A percentile compares a stretch with the other conserved stretches of the same genome.
Evolutionary conservation across 2,113 vertebrate genomes (phyloP).

Genomic region (Elachura formosa): DNA sequence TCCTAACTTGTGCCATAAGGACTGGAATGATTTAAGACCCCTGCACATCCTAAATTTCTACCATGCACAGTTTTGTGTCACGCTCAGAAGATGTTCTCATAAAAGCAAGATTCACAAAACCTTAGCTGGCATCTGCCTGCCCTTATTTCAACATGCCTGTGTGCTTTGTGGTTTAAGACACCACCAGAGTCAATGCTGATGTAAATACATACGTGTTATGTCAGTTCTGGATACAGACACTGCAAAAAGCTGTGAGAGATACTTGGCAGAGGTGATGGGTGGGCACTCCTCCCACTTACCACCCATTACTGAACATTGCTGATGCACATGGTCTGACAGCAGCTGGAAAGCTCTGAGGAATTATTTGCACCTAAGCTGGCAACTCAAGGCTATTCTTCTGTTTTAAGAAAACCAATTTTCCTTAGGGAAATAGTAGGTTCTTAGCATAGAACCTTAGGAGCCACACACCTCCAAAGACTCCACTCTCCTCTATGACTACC

Average conservation of each 20-base stretch:
- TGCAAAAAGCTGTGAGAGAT: neutral
- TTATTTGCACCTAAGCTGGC: neutral
- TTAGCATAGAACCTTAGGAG: neutral
- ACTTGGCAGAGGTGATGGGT: neutral
- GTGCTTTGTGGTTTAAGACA: neutral
- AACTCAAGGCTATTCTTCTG: neutral
- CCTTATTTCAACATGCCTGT: neutral
- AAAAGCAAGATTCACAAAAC: neutral
- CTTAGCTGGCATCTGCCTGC: neutral
- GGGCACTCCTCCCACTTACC: neutral
- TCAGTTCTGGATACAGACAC: neutral
- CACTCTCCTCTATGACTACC: neutral
- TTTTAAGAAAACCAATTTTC: neutral
- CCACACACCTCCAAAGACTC: neutral
- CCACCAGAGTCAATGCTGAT: neutral
- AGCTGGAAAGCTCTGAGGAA: neutral
- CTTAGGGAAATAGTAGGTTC: neutral
- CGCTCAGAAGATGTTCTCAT: neutral
- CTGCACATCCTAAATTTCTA: neutral
- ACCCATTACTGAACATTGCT: neutral
- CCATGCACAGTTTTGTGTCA: neutral
- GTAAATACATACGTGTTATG: neutral
- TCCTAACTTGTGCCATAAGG: fast-evolving
- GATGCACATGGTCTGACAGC: neutral
- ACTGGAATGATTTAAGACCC: neutral